Evolutionary conservation across 2,797 vertebrate species (phyloP).

Genomic region (Aselliscus stoliczkanus): DNA sequence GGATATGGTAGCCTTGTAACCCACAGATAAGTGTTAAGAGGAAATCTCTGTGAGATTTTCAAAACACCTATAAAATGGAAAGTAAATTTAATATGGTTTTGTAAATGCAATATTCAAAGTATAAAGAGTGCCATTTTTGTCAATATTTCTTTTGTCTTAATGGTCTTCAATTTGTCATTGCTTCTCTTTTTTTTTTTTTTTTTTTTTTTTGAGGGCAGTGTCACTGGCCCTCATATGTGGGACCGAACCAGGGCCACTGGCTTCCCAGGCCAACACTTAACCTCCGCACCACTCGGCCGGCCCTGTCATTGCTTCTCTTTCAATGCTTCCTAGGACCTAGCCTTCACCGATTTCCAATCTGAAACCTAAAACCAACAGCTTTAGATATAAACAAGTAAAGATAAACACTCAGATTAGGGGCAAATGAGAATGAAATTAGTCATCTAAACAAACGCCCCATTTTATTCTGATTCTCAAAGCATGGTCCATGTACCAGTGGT

Average conservation of each 20-base stretch:
- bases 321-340: not conserved
- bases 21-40: not conserved
- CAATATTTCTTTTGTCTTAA: not conserved
- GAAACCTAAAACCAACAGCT: not conserved
- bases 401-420: not conserved
- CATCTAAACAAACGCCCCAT: not conserved
- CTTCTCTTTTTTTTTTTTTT: too few species aligned
- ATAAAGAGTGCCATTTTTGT: not conserved
- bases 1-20: not conserved
- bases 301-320: not conserved
- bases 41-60: not conserved
- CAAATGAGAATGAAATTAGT: not conserved
- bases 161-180: not conserved
- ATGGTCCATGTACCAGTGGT: not conserved
- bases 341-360: not conserved
- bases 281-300: too few species aligned
- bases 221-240: too few species aligned
- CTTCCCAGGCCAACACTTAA: too few species aligned
- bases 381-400: not conserved
- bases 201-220: too few species aligned
- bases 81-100: not conserved
- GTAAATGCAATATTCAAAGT: not conserved
- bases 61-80: not conserved
- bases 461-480: not conserved
- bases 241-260: too few species aligned